These are phyloP conservation scores for Dasysyrphus albostriatus DNA, from an alignment of 2,888 invertebrate genomes.

Conservation along the genomic window DNA sequence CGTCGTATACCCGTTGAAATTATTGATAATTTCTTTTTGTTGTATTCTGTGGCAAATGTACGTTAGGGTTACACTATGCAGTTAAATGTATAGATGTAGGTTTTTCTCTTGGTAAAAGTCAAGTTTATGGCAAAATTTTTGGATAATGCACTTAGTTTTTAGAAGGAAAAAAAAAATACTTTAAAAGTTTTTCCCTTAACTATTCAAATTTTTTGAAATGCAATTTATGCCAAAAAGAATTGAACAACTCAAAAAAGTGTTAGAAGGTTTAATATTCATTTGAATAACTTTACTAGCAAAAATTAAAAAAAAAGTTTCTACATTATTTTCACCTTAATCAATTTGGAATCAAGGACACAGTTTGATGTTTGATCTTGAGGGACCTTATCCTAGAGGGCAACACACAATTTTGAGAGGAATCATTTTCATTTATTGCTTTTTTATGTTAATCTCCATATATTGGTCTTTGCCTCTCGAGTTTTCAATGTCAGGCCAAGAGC, in stretches of 20 bases:
- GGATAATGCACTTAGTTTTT: constrained; percentile 16
- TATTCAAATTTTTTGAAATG: constrained; percentile 13
- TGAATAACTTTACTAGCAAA: neutral
- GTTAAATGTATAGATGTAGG: neutral
- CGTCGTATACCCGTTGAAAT: constrained; percentile 33
- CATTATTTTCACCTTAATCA: neutral
- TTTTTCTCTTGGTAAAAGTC: constrained; percentile 3
- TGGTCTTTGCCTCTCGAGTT: no score
- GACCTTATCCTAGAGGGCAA: no score
- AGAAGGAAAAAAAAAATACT: neutral
- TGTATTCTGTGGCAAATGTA: neutral
- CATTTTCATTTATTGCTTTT: no score
- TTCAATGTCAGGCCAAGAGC: no score
- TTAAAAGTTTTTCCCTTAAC: neutral
- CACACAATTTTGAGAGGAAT: no score
- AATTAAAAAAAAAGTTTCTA: neutral
- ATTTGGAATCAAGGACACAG: no score
- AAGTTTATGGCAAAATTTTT: constrained; percentile 8
- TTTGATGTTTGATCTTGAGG: no score
- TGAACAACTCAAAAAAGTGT: constrained; percentile 1
- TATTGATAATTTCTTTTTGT: constrained; percentile 22
- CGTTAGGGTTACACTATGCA: neutral
- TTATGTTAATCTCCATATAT: no score
- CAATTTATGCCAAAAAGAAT: constrained; percentile 19
- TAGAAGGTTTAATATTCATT: constrained; percentile 12